Base-by-base conservation (phyloP, 2,888 invertebrate species). In the Tenthredo notha region DNA sequence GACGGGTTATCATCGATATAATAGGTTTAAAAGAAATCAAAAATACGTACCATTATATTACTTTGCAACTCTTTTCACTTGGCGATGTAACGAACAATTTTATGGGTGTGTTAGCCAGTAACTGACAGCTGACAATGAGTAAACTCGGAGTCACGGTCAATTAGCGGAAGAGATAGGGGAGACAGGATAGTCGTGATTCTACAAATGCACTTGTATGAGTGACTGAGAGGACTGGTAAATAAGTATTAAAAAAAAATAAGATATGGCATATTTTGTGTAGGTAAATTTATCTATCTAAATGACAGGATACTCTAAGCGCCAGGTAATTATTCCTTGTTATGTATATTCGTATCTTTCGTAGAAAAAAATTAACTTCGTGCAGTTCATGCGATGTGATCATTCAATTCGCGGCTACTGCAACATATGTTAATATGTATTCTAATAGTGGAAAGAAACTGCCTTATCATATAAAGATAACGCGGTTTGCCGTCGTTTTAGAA, bases 41-140 rank as follows among this genome's bases (percentile, higher is more conserved):
- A 61, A 61, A 61, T 74, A 47, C 47, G 21, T 40, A 40, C 47
- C 74, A 74, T 54, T 18, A 1, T 43, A 43, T 74, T 74, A 74
- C 21, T 21, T 47, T 12, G 25, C 12, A 12, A 67, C 5, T 3
- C 15, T 33, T 61, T 15, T 37, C 0, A 6, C 58, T 74, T 43
- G 40, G 43, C 43, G 18, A 47, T n/a, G 2, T 74, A 18, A 40
- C 72, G 43, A 43, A n/a, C 43, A 74, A 80, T n/a, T 67, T 47
- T 21, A 61, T 80, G 61, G 61, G 78, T 61, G 78, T 80, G 78
- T 80, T 67, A 25, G 37, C 67, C 18, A 61, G 43, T 37, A 61
- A 67, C 40, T 83, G 83, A 83, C 83, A 83, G 83, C 83, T 83
- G 67, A 83, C 67, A 83, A 83, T 67, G 83, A 67, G 67, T 67